phyloP scores from a whole-genome alignment of 2,888 invertebrate genomes.

The Andrena trimmerana region DNA sequence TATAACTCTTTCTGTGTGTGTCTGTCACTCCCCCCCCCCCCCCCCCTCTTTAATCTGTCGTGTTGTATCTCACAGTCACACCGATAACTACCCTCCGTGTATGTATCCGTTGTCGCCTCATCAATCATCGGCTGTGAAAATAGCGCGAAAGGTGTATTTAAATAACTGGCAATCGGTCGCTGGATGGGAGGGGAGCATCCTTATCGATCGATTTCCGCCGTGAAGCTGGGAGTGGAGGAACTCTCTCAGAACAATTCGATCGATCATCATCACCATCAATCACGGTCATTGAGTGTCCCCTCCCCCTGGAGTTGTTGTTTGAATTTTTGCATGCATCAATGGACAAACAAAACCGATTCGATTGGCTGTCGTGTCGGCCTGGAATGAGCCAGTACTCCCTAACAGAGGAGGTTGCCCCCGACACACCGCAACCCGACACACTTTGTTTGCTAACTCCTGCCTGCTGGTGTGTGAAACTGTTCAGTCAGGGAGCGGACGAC shows the following conservation, averaged over 20 bases:
- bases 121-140: constrained; percentile 9
- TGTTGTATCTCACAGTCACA: not conserved
- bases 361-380: constrained; percentile 63
- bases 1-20: constrained; percentile 34
- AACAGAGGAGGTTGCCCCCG: constrained; percentile 54
- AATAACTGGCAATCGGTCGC: not conserved
- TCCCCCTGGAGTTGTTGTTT: constrained; percentile 63
- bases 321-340: constrained; percentile 69
- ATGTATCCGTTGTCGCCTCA: constrained; percentile 14
- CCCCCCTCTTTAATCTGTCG: constrained; percentile 3
- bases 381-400: constrained; percentile 63
- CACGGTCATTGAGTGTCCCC: constrained; percentile 50
- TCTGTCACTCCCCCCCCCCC: not conserved
- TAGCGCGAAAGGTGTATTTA: not conserved
- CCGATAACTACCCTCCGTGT: constrained; percentile 11
- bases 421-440: constrained; percentile 47
- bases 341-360: constrained; percentile 50
- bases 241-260: not conserved
- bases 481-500: constrained; percentile 63
- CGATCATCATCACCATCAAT: constrained; percentile 33
- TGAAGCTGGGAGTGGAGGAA: not conserved
- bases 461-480: constrained; percentile 76
- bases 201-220: not conserved
- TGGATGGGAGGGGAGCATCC: constrained; percentile 1
- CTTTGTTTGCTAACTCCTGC: constrained; percentile 75